Evolutionary conservation across 2,888 invertebrate species (phyloP), one percentile per base, ranked within the genome.

Genomic region (Selenia dentaria): DNA sequence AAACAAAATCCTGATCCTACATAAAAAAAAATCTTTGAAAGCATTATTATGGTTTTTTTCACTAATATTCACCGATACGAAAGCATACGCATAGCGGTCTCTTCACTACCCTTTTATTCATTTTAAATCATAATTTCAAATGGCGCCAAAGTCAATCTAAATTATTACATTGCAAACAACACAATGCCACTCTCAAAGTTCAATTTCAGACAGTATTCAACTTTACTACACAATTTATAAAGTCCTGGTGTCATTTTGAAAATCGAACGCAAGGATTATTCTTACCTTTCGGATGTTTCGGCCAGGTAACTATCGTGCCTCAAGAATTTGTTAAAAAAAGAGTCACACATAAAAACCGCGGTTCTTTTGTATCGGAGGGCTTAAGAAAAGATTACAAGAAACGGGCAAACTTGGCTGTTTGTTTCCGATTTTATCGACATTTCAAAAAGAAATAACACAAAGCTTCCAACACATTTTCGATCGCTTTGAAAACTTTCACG

Each of bases 331-430:
- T 32, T 61, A 50, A 56, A 70, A 78, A 77, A 79, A 69, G 71
- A 67, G 66, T 62, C 59, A 62, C 68, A 72, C 60, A n/a, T n/a
- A 79, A 83, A 83, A 82, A 74, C 56, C 57, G 84, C 86, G 84
- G 86, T 81, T 74, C 83, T 78, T 78, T 88, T 86, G 79, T 81
- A 57, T 67, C 61, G 57, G 52, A 67, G 79, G 73, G 69, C 68
- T 72, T 70, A 67, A 41, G 44, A 44, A 68, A 63, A 78, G 80
- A 82, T 83, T 83, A 85, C 74, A 78, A 61, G 71, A 71, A 78
- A 80, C 70, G 78, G 72, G 68, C 79, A 69, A 80, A 80, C 80
- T 80, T 82, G 54, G 70, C 51, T 78, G 77, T 83, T 79, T 74
- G 72, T 70, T 68, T 72, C 71, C 56, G 78, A 81, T 83, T 82